These are phyloP conservation scores for Recurvirostra avosetta DNA, from an alignment of 2,113 vertebrate species.

Conservation along the genomic window DNA sequence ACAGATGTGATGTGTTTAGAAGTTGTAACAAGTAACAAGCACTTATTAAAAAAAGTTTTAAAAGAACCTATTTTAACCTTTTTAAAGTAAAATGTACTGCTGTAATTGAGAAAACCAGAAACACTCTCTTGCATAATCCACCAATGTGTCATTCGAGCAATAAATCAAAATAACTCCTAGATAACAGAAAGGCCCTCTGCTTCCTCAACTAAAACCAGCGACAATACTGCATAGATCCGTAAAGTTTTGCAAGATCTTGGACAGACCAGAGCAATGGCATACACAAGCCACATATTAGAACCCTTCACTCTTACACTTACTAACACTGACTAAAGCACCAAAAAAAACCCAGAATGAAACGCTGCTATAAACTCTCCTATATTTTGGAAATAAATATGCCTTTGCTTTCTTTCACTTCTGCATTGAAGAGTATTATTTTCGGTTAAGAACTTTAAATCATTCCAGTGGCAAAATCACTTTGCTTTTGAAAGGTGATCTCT, in stretches of 20 bases:
- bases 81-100: background rate
- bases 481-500: background rate
- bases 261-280: background rate
- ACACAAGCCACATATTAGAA: background rate
- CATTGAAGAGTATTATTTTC: background rate
- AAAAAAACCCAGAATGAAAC: background rate
- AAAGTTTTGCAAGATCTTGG: background rate
- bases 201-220: background rate
- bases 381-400: background rate
- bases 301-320: background rate
- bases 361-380: background rate
- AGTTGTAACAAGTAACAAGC: background rate
- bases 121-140: background rate
- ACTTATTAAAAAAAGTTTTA: background rate
- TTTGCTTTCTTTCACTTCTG: background rate
- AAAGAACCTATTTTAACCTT: background rate
- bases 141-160: background rate
- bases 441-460: background rate
- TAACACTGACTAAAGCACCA: background rate
- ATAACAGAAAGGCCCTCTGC: background rate
- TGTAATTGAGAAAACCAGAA: background rate
- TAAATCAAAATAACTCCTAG: background rate
- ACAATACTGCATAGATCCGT: background rate
- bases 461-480: background rate
- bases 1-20: background rate